A percentile compares a stretch with the other conserved stretches of the same genome.
Conservation (phyloP, 1,140 invertebrate species). For the Brachionus calyciflorus region DNA sequence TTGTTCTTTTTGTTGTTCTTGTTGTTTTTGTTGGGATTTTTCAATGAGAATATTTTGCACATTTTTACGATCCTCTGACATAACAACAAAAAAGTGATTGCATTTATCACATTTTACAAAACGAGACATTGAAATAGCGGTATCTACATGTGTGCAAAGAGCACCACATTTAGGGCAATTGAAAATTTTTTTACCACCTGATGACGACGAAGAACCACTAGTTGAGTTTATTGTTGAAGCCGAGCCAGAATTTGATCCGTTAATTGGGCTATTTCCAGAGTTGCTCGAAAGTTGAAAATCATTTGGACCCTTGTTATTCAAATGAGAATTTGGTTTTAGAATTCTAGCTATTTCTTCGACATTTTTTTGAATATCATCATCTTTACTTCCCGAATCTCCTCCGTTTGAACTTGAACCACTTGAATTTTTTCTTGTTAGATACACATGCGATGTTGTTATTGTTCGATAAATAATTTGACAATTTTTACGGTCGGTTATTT, state of each 20-base stretch:
- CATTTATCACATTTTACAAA: constrained; percentile 98
- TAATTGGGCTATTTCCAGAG: background rate
- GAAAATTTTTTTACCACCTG: constrained; percentile 19
- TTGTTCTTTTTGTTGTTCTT: constrained; percentile 7
- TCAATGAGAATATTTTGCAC: background rate
- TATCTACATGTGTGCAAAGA: constrained; percentile 90
- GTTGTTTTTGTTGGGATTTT: background rate
- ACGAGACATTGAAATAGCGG: constrained; percentile 83
- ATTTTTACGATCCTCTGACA: constrained; percentile 68
- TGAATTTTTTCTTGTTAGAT: background rate
- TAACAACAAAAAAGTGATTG: constrained; percentile 93
- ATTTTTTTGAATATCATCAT: constrained; percentile 27
- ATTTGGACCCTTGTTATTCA: background rate
- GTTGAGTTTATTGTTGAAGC: background rate
- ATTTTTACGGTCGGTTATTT: background rate
- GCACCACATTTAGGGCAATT: constrained; percentile 88
- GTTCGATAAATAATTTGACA: background rate
- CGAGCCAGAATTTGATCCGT: background rate
- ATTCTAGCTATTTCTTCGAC: constrained; percentile 10
- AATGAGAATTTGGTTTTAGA: constrained; percentile 14
- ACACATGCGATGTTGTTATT: background rate
- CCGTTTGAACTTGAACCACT: background rate
- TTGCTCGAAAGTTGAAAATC: background rate
- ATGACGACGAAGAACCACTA: constrained; percentile 14
- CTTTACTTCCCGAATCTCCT: background rate